These are phyloP conservation scores for Drosophila flavopinicola DNA, from an alignment of 2,888 invertebrate genomes.

Conservation along the genomic window DNA sequence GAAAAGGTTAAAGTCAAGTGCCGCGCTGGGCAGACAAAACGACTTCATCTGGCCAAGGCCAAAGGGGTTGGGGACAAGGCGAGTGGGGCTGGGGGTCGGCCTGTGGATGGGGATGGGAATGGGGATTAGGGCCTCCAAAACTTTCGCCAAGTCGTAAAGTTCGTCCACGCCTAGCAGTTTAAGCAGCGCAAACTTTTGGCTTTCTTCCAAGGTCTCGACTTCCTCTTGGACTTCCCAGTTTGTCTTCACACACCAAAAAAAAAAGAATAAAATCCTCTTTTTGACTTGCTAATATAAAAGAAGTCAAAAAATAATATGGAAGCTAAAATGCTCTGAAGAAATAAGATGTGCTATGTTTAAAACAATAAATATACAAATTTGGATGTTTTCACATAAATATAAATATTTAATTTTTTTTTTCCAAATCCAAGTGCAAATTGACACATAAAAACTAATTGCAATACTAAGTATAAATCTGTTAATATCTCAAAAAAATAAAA, in stretches of 20 bases:
- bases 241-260: slow-evolving; percentile 12
- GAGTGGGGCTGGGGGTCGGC: not conserved
- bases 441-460: too few species aligned
- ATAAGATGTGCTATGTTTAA: too few species aligned
- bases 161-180: slow-evolving; percentile 56
- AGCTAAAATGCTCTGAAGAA: slow-evolving; percentile 15
- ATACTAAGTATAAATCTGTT: too few species aligned
- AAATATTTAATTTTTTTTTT: too few species aligned
- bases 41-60: slow-evolving; percentile 3
- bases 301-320: not conserved
- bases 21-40: slow-evolving; percentile 42
- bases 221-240: slow-evolving; percentile 11
- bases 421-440: too few species aligned
- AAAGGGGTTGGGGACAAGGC: not conserved
- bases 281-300: slow-evolving; percentile 22
- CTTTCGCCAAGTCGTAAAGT: slow-evolving; percentile 66
- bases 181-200: slow-evolving; percentile 50
- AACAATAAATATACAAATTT: too few species aligned
- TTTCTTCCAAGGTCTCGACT: slow-evolving; percentile 20
- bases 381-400: not conserved
- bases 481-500: too few species aligned
- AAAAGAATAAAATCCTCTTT: slow-evolving; percentile 13
- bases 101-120: not conserved
- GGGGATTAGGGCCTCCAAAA: slow-evolving; percentile 13
- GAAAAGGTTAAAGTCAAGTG: slow-evolving; percentile 61